A percentile compares a stretch with the other conserved stretches of the same genome.
Evolutionary conservation across 2,113 vertebrate genomes (phyloP).

Genomic region (Glaucomys volans): DNA sequence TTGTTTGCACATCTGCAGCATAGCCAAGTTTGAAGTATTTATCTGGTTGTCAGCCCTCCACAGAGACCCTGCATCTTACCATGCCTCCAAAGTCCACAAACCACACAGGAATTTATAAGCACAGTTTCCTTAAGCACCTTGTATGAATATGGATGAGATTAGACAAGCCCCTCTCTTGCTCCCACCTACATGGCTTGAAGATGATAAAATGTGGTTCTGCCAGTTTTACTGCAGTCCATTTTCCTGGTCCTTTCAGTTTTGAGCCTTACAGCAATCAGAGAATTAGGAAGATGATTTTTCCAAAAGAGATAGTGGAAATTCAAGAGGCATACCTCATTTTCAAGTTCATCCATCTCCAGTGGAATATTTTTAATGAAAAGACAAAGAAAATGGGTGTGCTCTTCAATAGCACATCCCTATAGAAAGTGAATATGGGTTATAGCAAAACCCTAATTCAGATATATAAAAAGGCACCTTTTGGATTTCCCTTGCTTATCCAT

Average conservation of each 20-base stretch:
- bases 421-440: conserved; percentile 68
- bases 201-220: background rate
- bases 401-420: background rate
- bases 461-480: conserved; percentile 85
- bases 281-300: conserved; percentile 47
- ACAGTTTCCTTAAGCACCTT: conserved; percentile 58
- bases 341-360: conserved; percentile 50
- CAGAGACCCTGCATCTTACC: background rate
- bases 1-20: conserved; percentile 30
- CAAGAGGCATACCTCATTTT: conserved; percentile 49
- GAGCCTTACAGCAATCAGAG: background rate
- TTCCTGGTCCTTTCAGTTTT: background rate
- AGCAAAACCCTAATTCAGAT: conserved; percentile 66
- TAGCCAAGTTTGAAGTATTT: conserved; percentile 62
- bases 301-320: conserved; percentile 49
- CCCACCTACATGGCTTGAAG: background rate
- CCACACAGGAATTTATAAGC: conserved; percentile 68
- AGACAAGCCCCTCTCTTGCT: background rate
- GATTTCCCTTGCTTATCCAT: conserved; percentile 81
- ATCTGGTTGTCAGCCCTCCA: background rate
- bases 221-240: background rate
- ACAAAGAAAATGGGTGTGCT: conserved; percentile 64
- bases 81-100: conserved; percentile 6
- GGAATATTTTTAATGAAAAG: conserved; percentile 72
- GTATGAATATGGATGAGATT: background rate